phyloP scores from a whole-genome alignment of 2,113 vertebrate species.

The Zapus hudsonius region DNA sequence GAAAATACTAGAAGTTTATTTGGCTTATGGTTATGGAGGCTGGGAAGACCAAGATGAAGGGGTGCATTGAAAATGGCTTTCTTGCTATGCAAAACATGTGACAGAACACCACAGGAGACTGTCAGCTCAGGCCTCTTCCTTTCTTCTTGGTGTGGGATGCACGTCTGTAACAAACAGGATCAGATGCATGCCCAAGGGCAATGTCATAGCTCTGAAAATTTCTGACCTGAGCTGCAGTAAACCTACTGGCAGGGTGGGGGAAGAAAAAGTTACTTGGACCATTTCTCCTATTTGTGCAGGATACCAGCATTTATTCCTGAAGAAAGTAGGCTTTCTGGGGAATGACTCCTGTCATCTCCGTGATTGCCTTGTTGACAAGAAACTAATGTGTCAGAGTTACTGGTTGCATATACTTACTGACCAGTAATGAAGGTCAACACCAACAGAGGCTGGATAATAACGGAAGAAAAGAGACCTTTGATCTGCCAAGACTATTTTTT shows the following conservation, averaged over 20 bases:
- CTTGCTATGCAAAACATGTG: not conserved
- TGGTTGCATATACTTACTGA: not conserved
- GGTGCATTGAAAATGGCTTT: not conserved
- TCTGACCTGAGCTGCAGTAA: not conserved
- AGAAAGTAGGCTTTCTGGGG: not conserved
- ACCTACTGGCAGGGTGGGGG: not conserved
- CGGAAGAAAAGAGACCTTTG: not conserved
- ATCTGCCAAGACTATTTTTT: not conserved
- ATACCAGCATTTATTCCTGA: not conserved
- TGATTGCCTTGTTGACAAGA: not conserved
- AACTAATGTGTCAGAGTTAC: not conserved
- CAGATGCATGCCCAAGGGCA: too few species aligned
- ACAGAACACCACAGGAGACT: too few species aligned
- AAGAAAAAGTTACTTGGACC: slow-evolving; percentile 8
- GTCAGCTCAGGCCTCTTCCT: too few species aligned
- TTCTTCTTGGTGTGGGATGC: too few species aligned
- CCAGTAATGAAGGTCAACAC: not conserved
- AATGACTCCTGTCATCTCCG: not conserved
- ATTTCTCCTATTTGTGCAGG: not conserved
- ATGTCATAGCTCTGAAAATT: not conserved
- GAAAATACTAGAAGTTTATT: too few species aligned
- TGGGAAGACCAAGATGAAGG: not conserved
- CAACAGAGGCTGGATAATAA: not conserved
- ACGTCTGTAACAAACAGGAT: too few species aligned
- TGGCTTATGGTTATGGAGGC: too few species aligned